These are phyloP conservation scores for Malacoctenus gilli DNA, from an alignment of 2,797 vertebrate species.

Conservation along the genomic window DNA sequence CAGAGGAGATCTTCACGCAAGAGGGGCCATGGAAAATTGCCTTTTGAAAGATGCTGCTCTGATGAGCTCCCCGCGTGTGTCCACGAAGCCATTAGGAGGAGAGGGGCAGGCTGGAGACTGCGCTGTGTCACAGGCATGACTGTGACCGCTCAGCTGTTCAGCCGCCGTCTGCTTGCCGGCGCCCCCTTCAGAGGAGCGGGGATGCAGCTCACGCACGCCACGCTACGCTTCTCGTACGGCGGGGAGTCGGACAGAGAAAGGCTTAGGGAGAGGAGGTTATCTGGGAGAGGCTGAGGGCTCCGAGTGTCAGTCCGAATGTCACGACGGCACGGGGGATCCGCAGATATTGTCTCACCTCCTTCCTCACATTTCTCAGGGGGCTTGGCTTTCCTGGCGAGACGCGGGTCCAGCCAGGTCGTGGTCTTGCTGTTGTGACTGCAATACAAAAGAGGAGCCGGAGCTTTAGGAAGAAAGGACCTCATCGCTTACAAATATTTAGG, in stretches of 20 bases:
- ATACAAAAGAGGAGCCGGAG: constrained; percentile 42
- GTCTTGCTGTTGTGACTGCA: constrained; percentile 97
- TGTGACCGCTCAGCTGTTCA: constrained; percentile 47
- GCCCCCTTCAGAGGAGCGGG: constrained; percentile 31
- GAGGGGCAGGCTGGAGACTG: constrained; percentile 24
- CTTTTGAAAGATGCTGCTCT: constrained; percentile 64
- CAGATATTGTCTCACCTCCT: constrained; percentile 86
- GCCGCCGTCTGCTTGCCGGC: constrained; percentile 43
- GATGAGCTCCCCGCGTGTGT: constrained; percentile 71
- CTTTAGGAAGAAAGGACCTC: constrained; percentile 16
- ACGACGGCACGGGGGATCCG: neutral
- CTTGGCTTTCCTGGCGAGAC: constrained; percentile 96
- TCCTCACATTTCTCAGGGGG: constrained; percentile 97
- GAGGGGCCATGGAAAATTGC: constrained; percentile 68
- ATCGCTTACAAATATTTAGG: constrained; percentile 14
- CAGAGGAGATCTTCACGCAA: constrained; percentile 69
- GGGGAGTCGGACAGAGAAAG: constrained; percentile 10
- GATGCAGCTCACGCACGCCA: constrained; percentile 4
- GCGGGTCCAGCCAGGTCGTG: constrained; percentile 97
- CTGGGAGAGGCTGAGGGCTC: neutral
- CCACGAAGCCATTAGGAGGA: constrained; percentile 67
- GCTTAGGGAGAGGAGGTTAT: neutral
- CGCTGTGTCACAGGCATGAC: constrained; percentile 53
- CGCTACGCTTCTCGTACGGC: constrained; percentile 12
- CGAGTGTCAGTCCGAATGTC: neutral